Percentiles rank a stretch among this genome's conserved stretches.
These are phyloP conservation scores for Vulpes lagopus DNA, from an alignment of 2,113 vertebrate species.

Conservation along the genomic window DNA sequence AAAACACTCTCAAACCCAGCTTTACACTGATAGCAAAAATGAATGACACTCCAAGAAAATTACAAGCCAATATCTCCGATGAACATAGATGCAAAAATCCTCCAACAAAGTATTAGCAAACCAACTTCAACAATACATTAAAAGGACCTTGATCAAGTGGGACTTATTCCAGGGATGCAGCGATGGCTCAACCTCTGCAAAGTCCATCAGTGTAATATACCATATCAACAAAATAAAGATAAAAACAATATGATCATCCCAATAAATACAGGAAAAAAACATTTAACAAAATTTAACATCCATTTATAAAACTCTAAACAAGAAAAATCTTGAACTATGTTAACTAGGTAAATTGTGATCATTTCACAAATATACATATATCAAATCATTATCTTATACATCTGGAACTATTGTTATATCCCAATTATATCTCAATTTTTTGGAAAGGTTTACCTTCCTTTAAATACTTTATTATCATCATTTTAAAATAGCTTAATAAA, in stretches of 20 bases:
- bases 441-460: background rate
- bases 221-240: background rate
- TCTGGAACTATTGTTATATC: background rate
- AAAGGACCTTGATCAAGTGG: background rate
- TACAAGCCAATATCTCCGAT: background rate
- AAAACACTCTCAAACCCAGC: background rate
- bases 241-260: background rate
- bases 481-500: slow-evolving; percentile 44
- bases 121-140: background rate
- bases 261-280: background rate
- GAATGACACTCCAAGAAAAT: background rate
- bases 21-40: background rate
- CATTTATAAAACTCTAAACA: background rate
- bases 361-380: background rate
- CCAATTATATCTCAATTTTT: background rate
- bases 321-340: background rate
- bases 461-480: slow-evolving; percentile 7
- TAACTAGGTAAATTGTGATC: background rate
- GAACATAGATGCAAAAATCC: background rate
- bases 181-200: background rate
- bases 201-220: background rate
- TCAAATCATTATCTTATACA: background rate
- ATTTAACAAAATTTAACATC: background rate
- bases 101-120: background rate
- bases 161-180: background rate